Evolutionary conservation across 2,888 invertebrate species (phyloP), one percentile per base, ranked within the genome.

Genomic region (Spatulosminthurus flaviceps): DNA sequence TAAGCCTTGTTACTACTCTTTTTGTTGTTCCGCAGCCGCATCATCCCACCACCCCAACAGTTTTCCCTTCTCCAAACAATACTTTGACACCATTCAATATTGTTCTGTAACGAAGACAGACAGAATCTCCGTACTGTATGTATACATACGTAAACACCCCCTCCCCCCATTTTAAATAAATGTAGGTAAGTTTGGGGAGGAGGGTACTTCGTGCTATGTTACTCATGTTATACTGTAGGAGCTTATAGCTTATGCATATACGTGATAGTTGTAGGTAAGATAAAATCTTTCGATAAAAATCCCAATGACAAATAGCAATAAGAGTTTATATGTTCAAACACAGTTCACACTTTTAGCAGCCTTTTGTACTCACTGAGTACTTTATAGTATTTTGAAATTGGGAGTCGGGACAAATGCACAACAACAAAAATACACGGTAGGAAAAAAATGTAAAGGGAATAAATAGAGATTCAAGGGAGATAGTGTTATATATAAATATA

Each of bases 1-100:
- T 73, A 73, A 60, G 61, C 66, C 42, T 41, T 66, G 41, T 75
- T 34, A 66, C n/a, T n/a, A n/a, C 34, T 41, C 64, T 75, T 21
- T 61, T 51, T 43, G 21, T 60, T 28, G n/a, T 51, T 29, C 34
- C 28, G 24, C 60, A 51, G 21, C 42, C 34, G 28, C 41, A 16
- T 22, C 22, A 41, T 4, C 70, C 22, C 21, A 16, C 42, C 22
- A 41, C 21, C 70, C 22, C 21, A n/a, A 2, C 29, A 11, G n/a
- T 70, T 41, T 34, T 67, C 67, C 67, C 67, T 67, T 67, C 19
- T n/a, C 9, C n/a, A n/a, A n/a, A n/a, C n/a, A n/a, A n/a, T n/a
- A n/a, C n/a, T n/a, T n/a, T 11, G 26, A 2, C 67, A 67, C 29
- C 26, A 19, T 22, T 1, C 67, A 28, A 1, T 51, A 5, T 28